Conservation (phyloP, 2,888 invertebrate genomes). For the Darwinula stevensoni region DNA sequence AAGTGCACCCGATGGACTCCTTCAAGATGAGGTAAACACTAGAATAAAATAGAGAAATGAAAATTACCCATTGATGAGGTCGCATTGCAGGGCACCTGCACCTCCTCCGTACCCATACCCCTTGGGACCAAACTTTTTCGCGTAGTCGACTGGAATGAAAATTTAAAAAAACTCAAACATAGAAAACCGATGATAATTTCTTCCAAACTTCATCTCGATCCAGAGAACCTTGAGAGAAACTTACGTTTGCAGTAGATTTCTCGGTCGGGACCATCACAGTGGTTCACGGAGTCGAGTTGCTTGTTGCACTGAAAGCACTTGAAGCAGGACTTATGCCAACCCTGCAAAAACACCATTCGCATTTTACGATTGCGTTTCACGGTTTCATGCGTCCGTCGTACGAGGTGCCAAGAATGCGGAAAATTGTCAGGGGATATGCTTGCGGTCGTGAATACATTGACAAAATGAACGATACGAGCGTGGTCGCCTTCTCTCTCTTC, state of each 20-base stretch:
- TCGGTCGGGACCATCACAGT: constrained; percentile 71
- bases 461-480: no score
- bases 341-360: constrained; percentile 30
- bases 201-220: no score
- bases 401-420: no score
- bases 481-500: no score
- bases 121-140: constrained; percentile 90
- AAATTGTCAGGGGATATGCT: no score
- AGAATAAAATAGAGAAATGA: no score
- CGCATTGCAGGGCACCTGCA: constrained; percentile 34
- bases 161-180: constrained; percentile 1
- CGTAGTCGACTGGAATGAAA: constrained; percentile 38
- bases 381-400: no score
- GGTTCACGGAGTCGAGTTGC: constrained; percentile 78
- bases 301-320: constrained; percentile 76
- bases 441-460: no score
- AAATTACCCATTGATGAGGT: constrained; percentile 1
- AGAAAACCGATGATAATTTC: not conserved
- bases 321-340: constrained; percentile 75
- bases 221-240: not conserved
- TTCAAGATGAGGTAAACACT: no score
- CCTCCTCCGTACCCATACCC: constrained; percentile 1
- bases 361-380: no score
- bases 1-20: no score
- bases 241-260: constrained; percentile 59